Evolutionary conservation across 2,113 vertebrate genomes (phyloP).

Genomic region (Pelecanoides urinatrix): DNA sequence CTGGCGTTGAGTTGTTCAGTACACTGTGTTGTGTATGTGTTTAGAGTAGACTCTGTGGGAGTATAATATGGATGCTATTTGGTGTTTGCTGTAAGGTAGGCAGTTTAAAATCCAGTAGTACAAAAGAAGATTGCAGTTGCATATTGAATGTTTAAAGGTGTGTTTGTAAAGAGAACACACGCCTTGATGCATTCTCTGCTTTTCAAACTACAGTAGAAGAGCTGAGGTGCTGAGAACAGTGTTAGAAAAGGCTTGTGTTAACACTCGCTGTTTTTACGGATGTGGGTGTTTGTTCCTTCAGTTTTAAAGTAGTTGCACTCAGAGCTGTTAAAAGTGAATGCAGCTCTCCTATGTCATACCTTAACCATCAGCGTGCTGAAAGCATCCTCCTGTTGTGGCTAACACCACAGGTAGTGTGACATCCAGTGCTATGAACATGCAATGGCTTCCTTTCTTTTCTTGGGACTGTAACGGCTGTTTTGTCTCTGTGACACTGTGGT

Average conservation of each 20-base stretch:
- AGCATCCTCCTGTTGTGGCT: neutral
- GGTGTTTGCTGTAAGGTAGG: neutral
- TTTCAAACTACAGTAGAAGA: neutral
- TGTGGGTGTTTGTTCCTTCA: neutral
- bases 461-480: neutral
- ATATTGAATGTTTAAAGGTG: neutral
- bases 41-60: neutral
- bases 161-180: neutral
- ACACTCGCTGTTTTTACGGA: neutral
- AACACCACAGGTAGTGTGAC: neutral
- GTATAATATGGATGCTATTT: neutral
- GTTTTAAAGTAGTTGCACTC: neutral
- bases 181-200: neutral
- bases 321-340: neutral
- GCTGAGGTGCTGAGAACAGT: neutral
- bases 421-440: fast-evolving
- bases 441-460: neutral
- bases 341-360: neutral
- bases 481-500: neutral
- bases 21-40: neutral
- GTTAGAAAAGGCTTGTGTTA: neutral
- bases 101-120: neutral
- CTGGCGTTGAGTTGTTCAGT: neutral
- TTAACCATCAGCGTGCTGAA: neutral
- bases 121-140: neutral